Percentiles rank a stretch among this genome's conserved stretches.
Conservation (phyloP, 92 coral and sea anemone genomes). For the Metridium senile region DNA sequence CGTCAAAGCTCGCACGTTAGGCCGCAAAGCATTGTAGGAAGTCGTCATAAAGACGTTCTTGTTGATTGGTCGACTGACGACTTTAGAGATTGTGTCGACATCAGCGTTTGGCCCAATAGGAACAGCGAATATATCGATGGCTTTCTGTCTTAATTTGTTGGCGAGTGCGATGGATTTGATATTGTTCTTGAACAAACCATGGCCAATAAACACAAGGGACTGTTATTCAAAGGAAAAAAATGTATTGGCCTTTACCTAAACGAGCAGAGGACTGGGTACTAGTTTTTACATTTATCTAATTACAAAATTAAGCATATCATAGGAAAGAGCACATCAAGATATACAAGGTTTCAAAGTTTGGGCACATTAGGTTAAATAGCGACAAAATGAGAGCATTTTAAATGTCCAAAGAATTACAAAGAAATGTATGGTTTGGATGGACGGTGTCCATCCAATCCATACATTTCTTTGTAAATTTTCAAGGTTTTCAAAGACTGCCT, state of each 20-base stretch:
- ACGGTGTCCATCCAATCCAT: too few species aligned
- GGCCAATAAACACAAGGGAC: constrained; percentile 75
- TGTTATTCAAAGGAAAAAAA: constrained; percentile 5
- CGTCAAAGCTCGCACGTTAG: constrained; percentile 65
- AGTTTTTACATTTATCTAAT: too few species aligned
- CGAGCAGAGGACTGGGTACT: too few species aligned
- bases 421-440: too few species aligned
- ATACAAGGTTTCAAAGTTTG: too few species aligned
- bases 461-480: too few species aligned
- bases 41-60: constrained; percentile 84
- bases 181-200: constrained; percentile 53
- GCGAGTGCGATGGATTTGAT: constrained; percentile 44
- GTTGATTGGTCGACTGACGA: constrained; percentile 77
- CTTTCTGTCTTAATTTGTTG: constrained; percentile 42
- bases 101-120: constrained; percentile 70
- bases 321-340: too few species aligned
- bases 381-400: too few species aligned
- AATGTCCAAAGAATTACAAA: too few species aligned
- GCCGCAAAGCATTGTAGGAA: constrained; percentile 66
- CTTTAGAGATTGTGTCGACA: constrained; percentile 49
- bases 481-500: too few species aligned
- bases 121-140: constrained; percentile 70
- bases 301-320: too few species aligned
- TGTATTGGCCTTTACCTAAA: not conserved
- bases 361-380: too few species aligned